Evolutionary conservation across 2,113 vertebrate genomes (phyloP), one percentile per base, ranked within the genome.

Genomic region (Mormoops blainvillei): DNA sequence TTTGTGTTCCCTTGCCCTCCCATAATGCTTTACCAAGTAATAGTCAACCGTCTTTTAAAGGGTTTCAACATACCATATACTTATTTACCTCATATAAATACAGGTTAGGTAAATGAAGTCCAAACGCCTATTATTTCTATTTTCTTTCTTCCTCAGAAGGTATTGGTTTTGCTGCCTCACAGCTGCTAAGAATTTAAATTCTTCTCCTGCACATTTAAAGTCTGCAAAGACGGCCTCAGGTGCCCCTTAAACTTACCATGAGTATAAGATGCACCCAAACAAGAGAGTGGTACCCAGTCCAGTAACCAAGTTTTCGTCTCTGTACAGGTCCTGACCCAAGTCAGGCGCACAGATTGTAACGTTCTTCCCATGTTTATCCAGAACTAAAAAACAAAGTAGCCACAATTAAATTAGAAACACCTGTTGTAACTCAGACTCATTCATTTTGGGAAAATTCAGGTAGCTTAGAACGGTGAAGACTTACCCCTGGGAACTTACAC

Each of bases 181-280:
- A 36, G 45, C 20, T 50, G 36, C 41, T 50, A 22, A 54, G 89
- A 73, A 50, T 8, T 61, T 70, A 22, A 68, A 52, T 56, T 54
- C 28, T 50, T 67, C 80, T 36, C 56, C 58, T 5, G 1, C 3
- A 56, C 31, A 36, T 65, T 41, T 22, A 12, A 89, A 86, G 74
- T 33, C 61, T 90, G 50, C 48, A 82, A 54, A 52, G 22, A 61
- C 3, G 68, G 24, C 22, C 22, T 18, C 41, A 4, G 18, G 9
- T 56, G 61, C 24, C 94, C 71, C 2, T 2, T 2, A 91, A 77
- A 98, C 98, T 98, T 98, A 99, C 99, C 99, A 99, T 52, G 99
- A 99, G 97, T 99, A 99, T 38, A 99, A 98, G 97, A 99, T 98
- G 86, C 99, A 99, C 92, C 98, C 98, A 89, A 99, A 99, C 56